These are phyloP conservation scores for Drosophila pseudoananassae DNA, from an alignment of 1,140 invertebrate genomes.

Conservation along the genomic window DNA sequence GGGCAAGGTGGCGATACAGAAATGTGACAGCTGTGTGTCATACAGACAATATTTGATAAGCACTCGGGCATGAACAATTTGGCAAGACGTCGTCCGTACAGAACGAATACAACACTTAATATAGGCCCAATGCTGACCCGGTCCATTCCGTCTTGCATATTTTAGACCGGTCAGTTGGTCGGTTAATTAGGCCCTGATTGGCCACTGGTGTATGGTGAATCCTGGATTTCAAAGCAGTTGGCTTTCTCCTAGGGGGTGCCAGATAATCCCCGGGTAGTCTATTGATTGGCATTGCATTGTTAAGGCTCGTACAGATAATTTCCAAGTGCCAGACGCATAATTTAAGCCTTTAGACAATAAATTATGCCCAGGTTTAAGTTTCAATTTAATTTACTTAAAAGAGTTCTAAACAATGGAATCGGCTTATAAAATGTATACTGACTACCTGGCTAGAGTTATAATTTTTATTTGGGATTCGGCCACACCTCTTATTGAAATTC, in stretches of 20 bases:
- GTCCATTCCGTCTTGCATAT: constrained; percentile 70
- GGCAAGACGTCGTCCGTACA: constrained; percentile 12
- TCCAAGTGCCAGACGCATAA: constrained; percentile 18
- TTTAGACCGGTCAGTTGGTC: constrained; percentile 61
- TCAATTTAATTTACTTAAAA: background rate
- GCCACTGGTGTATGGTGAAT: constrained; percentile 42
- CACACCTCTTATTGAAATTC: constrained; percentile 37
- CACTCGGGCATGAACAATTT: constrained; percentile 55
- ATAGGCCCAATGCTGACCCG: constrained; percentile 24
- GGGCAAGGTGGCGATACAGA: constrained; percentile 8
- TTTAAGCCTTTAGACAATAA: constrained; percentile 5
- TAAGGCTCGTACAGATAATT: constrained; percentile 3
- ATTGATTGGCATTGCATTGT: background rate
- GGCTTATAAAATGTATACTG: background rate
- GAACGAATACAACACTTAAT: background rate
- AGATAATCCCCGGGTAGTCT: constrained; percentile 14
- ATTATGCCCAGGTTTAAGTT: background rate
- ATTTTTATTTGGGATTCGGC: constrained; percentile 5
- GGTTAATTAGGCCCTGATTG: constrained; percentile 72
- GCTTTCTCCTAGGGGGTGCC: constrained; percentile 5
- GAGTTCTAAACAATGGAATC: too few relatives aligned
- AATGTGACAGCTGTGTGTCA: constrained; percentile 51
- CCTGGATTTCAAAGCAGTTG: constrained; percentile 9
- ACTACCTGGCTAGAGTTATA: background rate
- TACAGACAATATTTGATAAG: constrained; percentile 60